phyloP scores from a whole-genome alignment of 2,797 vertebrate genomes.

The Sebastes reedi region DNA sequence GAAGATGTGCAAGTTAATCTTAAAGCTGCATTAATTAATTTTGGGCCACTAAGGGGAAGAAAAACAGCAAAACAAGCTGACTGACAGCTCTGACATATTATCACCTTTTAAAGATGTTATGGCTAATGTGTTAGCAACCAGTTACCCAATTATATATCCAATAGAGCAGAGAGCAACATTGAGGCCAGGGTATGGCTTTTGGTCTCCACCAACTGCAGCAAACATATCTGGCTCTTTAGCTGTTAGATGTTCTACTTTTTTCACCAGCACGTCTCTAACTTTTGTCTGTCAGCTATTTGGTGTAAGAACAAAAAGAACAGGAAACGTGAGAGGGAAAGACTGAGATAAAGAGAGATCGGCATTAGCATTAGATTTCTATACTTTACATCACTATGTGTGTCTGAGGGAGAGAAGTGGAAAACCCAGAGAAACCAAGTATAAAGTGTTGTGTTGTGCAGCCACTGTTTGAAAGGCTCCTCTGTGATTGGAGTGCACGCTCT shows the following conservation, averaged over 20 bases:
- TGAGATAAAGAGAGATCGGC: not conserved
- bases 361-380: not conserved
- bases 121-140: no score
- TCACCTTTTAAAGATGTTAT: not conserved
- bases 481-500: slow-evolving; percentile 25
- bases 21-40: not conserved
- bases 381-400: not conserved
- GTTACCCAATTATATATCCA: no score
- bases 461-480: slow-evolving; percentile 9
- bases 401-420: not conserved
- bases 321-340: not conserved
- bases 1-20: not conserved
- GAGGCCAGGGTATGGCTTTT: not conserved
- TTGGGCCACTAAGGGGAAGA: not conserved
- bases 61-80: not conserved
- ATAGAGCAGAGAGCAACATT: not conserved
- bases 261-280: not conserved
- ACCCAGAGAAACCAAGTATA: not conserved
- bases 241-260: not conserved
- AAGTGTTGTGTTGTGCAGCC: not conserved
- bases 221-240: not conserved
- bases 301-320: not conserved
- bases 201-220: not conserved
- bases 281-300: not conserved
- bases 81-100: not conserved